Evolutionary conservation across 2,888 invertebrate species (phyloP), one percentile per base, ranked within the genome.

Genomic region (Parasteatoda lunata): DNA sequence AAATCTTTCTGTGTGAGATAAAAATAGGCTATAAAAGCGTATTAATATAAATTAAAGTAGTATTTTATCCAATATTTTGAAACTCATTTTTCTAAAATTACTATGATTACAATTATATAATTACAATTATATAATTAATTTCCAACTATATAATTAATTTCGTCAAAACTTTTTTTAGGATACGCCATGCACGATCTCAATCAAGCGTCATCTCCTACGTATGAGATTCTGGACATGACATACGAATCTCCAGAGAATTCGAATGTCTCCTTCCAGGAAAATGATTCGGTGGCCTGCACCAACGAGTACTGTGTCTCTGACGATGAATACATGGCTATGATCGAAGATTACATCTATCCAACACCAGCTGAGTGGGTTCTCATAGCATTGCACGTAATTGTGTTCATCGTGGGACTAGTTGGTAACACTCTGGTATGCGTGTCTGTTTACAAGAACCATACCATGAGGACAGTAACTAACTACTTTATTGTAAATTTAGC

Each of bases 391-490:
- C 96, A 97, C 91, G 93, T 94, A 0, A 91, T 96, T 51, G 96
- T 97, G 0, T 97, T 97, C 91, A 91, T 95, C 7, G 94, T 96
- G 76, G 97, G 97, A 0, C 92, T 97, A 54, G 94, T 96, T 51
- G 98, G 98, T 0, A 98, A 98, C 91, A 95, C 95, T 2, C 92
- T 98, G 77, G 98, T 98, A 54, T 97, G 97, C 90, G 94, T 96
- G 77, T 97, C 97, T 0, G 97, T 98, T 47, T 96, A 96, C 91
- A 94, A 96, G 82, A 97, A 97, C 91, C 95, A 95, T 90, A 94
- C 95, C 0, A 97, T 98, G 97, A 93, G 97, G 89, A 97, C 97
- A 0, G 97, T 98, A 69, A 98, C 98, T 82, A 98, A 98, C 92
- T 96, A 96, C 91, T 97, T 97, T 92, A 96, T 98, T 91, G 96